phyloP scores from a whole-genome alignment of 2,888 invertebrate species.

The Cordilura impudica region DNA sequence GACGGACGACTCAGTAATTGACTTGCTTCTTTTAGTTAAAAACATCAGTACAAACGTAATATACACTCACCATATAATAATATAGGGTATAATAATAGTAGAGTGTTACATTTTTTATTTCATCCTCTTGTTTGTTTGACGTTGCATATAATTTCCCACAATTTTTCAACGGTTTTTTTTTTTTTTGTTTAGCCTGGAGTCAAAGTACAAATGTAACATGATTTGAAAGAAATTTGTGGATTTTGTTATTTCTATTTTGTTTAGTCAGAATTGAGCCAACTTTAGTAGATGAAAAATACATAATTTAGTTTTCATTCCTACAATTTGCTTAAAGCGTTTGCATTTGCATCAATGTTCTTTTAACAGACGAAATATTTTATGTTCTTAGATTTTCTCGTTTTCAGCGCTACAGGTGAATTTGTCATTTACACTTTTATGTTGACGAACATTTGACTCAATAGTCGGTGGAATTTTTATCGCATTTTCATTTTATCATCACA shows the following conservation, averaged over 20 bases:
- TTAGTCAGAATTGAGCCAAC: conserved; percentile 6
- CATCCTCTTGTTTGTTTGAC: conserved; percentile 26
- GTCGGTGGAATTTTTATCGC: conserved; percentile 34
- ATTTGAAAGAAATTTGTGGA: conserved; percentile 21
- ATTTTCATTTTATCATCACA: conserved; percentile 33
- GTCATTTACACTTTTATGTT: conserved; percentile 12
- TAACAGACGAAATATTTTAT: neutral
- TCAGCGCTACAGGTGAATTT: conserved; percentile 35
- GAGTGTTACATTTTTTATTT: conserved; percentile 16
- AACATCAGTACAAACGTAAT: no score
- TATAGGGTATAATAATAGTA: neutral
- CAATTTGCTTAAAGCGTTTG: conserved; percentile 36
- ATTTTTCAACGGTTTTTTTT: conserved; percentile 3
- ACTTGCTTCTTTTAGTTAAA: no score
- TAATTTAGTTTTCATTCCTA: neutral
- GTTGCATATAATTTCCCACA: conserved; percentile 25
- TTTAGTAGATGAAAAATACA: neutral
- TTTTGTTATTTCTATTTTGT: conserved; percentile 4
- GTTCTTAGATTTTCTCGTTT: conserved; percentile 12
- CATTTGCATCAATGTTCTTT: conserved; percentile 45
- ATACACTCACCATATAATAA: no score
- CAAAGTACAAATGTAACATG: conserved; percentile 51
- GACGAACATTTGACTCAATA: conserved; percentile 32
- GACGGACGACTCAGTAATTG: no score
- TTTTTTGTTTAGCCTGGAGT: conserved; percentile 31